phyloP scores from a whole-genome alignment of 2,888 invertebrate species.

The Petrolisthes cinctipes region DNA sequence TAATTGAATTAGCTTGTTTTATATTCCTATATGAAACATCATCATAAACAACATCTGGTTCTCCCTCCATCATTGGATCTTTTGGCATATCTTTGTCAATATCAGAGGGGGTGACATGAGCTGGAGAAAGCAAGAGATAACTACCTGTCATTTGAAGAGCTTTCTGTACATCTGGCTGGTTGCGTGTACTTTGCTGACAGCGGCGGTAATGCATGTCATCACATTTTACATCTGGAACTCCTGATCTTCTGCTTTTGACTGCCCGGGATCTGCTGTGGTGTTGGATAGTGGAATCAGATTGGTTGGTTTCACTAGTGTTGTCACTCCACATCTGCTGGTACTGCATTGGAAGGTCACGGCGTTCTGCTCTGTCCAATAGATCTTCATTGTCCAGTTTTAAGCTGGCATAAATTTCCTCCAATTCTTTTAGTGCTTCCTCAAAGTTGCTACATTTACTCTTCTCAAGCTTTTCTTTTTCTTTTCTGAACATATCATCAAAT shows the following conservation, averaged over 20 bases:
- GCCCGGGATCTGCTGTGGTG: slow-evolving; percentile 66
- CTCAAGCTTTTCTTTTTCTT: slow-evolving; percentile 61
- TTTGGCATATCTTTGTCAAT: slow-evolving; percentile 35
- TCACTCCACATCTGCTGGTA: slow-evolving; percentile 54
- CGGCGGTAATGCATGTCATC: slow-evolving; percentile 87
- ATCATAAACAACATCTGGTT: slow-evolving; percentile 85
- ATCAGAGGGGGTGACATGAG: slow-evolving; percentile 70
- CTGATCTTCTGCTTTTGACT: slow-evolving; percentile 69
- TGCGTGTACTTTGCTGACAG: slow-evolving; percentile 74
- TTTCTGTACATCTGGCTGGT: slow-evolving; percentile 65
- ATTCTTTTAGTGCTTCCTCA: slow-evolving; percentile 84
- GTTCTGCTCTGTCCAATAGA: slow-evolving; percentile 83
- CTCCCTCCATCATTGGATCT: slow-evolving; percentile 68
- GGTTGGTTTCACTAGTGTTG: slow-evolving; percentile 69
- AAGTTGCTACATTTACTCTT: slow-evolving; percentile 61
- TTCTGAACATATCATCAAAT: slow-evolving; percentile 57
- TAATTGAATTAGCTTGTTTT: slow-evolving; percentile 79
- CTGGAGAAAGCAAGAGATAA: slow-evolving; percentile 80
- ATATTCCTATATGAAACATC: slow-evolving; percentile 87
- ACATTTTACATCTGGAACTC: slow-evolving; percentile 77
- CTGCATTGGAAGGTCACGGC: slow-evolving; percentile 76
- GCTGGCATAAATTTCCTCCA: slow-evolving; percentile 88
- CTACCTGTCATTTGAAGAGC: slow-evolving; percentile 60
- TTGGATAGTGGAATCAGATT: slow-evolving; percentile 55
- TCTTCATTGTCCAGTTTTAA: slow-evolving; percentile 84